phyloP scores from a whole-genome alignment of 2,113 vertebrate genomes.

The Ptychochromis oligacanthus region DNA sequence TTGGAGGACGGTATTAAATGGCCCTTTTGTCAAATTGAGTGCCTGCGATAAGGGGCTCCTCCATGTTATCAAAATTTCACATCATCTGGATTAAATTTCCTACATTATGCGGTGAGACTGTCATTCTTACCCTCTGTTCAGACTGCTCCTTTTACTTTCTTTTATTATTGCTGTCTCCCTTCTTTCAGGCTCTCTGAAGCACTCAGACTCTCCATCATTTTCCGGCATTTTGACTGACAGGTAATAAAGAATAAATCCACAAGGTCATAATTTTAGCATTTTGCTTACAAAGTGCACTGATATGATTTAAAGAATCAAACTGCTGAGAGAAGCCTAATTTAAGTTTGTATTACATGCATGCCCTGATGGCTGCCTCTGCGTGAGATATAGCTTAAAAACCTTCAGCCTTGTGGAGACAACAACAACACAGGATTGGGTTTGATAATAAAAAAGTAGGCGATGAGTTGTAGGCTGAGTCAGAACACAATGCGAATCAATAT shows the following conservation, averaged over 20 bases:
- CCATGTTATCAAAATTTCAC: constrained; percentile 85
- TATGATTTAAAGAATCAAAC: constrained; percentile 1
- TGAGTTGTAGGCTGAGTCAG: constrained; percentile 55
- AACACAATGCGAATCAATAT: constrained; percentile 66
- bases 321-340: constrained; percentile 62
- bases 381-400: constrained; percentile 12
- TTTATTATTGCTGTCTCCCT: constrained; percentile 67
- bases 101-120: constrained; percentile 81
- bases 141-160: constrained; percentile 67
- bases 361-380: background rate
- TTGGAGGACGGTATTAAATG: constrained; percentile 86
- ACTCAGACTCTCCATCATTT: constrained; percentile 24
- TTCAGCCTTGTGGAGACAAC: constrained; percentile 19
- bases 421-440: constrained; percentile 12
- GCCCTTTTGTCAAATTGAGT: constrained; percentile 86
- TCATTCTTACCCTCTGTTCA: constrained; percentile 63
- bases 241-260: constrained; percentile 25
- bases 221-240: constrained; percentile 21
- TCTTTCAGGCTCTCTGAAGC: constrained; percentile 62
- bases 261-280: constrained; percentile 42
- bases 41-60: constrained; percentile 87
- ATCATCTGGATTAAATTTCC: constrained; percentile 93
- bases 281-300: constrained; percentile 35
- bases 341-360: constrained; percentile 64
- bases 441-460: constrained; percentile 38